Base-by-base conservation (phyloP, 2,888 invertebrate genomes). In the Synanthedon tipuliformis region DNA sequence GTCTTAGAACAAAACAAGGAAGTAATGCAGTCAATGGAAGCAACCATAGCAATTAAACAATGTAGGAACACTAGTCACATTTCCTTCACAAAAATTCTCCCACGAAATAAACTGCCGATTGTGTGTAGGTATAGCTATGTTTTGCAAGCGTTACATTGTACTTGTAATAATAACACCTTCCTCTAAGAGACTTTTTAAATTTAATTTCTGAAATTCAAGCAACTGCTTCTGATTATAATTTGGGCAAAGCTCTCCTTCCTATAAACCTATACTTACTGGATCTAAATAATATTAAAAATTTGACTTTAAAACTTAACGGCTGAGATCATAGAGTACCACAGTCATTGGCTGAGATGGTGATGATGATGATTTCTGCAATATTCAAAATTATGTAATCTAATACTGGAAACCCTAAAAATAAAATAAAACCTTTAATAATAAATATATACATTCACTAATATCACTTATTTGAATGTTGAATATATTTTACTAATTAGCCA, bases 91-190 rank as follows among this genome's bases (percentile, higher is more conserved):
- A 61, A n/a, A 62, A 65, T 52, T 63, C 63, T 79, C 82, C 66
- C 81, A 82, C 73, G 74, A 74, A 73, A 73, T 71, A 66, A 73
- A 70, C 65, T 64, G 66, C 65, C 76, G 62, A 77, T 79, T 74
- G 81, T 34, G 8, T 34, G 23, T 23, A 16, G 1, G 27, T 27
- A 27, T 27, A 5, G 27, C 74, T 64, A 61, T 65, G 69, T 78
- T 74, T 75, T 71, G 72, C 69, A 69, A 75, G 65, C 68, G 61
- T 16, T 15, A 45, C 13, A 45, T 45, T 18, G 49, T 49, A 49
- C 16, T 16, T 15, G 16, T 49, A 16, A 18, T 49, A 18, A 23
- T 49, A 13, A 49, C 48, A n/a, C 7, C 12, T 49, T 49, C 49
- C 18, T 18, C 3, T 49, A 13, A 41, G 13, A 41, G 12, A 41